Evolutionary conservation across 2,888 invertebrate genomes (phyloP), one percentile per base, ranked within the genome.

Genomic region (Germaria angustata): DNA sequence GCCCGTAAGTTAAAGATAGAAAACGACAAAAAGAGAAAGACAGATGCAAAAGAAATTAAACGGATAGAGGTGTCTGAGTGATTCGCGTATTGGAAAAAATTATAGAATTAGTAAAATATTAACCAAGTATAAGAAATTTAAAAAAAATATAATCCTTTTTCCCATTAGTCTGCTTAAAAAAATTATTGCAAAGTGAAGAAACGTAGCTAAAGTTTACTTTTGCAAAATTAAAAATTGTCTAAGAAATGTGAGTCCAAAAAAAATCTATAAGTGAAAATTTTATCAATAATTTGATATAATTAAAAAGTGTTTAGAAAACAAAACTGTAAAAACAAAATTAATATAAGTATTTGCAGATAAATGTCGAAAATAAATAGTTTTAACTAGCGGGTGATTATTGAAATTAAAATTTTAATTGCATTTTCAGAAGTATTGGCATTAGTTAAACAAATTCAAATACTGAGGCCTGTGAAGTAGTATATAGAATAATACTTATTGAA

Each of bases 11-110:
- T 17, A 57, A 81, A 66, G 71, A 71, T 55, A 53, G 66, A 81
- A 81, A 78, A 82, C 44, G 73, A 68, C 59, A 63, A 77, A 72
- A 81, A 78, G 81, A 78, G 69, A 71, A 75, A 84, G 84, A 84
- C 84, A 85, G 86, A 86, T 84, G 85, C 69, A 77, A 81, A 85
- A 80, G 77, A 84, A 84, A 84, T 84, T 85, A 80, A 69, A 66
- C 84, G 73, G 63, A 41, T 77, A 59, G 78, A 82, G 81, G 59
- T 81, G 79, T 84, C 80, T 84, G 72, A 80, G 79, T 68, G 75
- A 55, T 72, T 55, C 81, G 81, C 81, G 77, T 78, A 72, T 73
- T 78, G 61, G 36, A 34, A 39, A 51, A 20, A 34, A 5, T 28
- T 41, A 22, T 66, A 41, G 82, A 76, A 57, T 75, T 68, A 72